Evolutionary conservation across 2,888 invertebrate genomes (phyloP), one percentile per base, ranked within the genome.

Genomic region (Augiades crinisus): DNA sequence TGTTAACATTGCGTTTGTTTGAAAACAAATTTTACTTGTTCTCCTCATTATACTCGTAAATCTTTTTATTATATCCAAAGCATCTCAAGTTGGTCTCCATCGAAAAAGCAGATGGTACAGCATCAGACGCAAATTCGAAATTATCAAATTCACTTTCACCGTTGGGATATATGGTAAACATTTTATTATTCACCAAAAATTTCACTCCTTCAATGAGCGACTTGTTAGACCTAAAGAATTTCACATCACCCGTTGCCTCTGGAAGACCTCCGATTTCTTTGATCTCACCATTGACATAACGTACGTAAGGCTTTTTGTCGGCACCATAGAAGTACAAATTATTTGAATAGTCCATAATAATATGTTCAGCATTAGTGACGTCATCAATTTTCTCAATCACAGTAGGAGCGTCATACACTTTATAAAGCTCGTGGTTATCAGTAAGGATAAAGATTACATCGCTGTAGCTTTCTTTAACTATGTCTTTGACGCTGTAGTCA

Each of bases 31-130:
- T n/a, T n/a, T n/a, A n/a, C n/a, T n/a, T n/a, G n/a, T n/a, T n/a
- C n/a, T n/a, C n/a, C n/a, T n/a, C n/a, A 36, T 82, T 78, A 59
- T 75, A 81, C 54, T 77, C 70, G 19, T 83, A 84, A 10, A 84
- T 76, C 1, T 71, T 76, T 55, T 83, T 80, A 2, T 82, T 60
- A 53, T 74, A 70, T 13, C 62, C 79, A 8, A 65, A 75, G 51
- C 73, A 83, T 10, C 80, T 72, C 1, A 80, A 62, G 0, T 72
- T 63, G 0, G 65, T 72, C 54, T 81, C 82, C 43, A 72, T 54
- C 0, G 71, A 60, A 27, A 64, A 75, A 3, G 82, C 82, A 0
- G 76, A 60, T 0, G 81, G 80, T 8, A 62, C 67, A 0, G 60
- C 63, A n/a, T 56, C 40, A 0, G 51, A 16, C 19, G 40, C 47